Base-by-base conservation (phyloP, 1,140 invertebrate species). In the Hyposmocoma kahamanoa region DNA sequence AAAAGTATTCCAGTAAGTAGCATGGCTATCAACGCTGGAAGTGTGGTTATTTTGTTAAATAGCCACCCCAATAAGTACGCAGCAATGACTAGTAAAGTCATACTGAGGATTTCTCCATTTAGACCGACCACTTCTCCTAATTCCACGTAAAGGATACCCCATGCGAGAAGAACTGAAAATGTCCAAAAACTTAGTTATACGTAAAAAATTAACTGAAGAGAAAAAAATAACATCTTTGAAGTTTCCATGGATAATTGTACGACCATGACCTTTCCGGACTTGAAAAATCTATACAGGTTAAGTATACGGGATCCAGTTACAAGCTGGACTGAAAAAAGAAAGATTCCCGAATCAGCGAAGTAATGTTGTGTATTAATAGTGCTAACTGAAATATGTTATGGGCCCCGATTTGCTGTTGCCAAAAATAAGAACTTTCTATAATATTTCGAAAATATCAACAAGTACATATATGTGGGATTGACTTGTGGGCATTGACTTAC, bases 11-110 rank as follows among this genome's bases (percentile, higher is more conserved):
- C 95, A 9, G 93, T 93, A 42, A 95, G 62, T 22, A 97, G 88
- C 94, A 96, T 96, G 5, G 94, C 96, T 59, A 96, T 92, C 0
- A 98, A 86, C 0, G 96, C 91, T 10, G 97, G 96, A 47, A 98
- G 77, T 1, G 92, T 93, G 10, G 94, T 90, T 6, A 95, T 72
- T 50, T 83, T 87, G 2, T 91, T 89, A 67, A 93, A 86, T 11
- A 95, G 64, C 89, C 92, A 94, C 19, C 96, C 96, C 10, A 92
- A 92, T 60, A 96, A 91, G 79, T 95, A 92, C 10, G 94, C 93
- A 1, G 91, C 90, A 10, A 97, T 90, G 17, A 90, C 88, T 11
- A 96, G 82, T 1, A 94, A 66, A 2, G 94, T 92, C 38, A 97
- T 87, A 47, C 92, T 90, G 57, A 96, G 95, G 1, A 97, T 78